phyloP scores from a whole-genome alignment of 2,797 vertebrate genomes.

The Brachyalestes nurse region DNA sequence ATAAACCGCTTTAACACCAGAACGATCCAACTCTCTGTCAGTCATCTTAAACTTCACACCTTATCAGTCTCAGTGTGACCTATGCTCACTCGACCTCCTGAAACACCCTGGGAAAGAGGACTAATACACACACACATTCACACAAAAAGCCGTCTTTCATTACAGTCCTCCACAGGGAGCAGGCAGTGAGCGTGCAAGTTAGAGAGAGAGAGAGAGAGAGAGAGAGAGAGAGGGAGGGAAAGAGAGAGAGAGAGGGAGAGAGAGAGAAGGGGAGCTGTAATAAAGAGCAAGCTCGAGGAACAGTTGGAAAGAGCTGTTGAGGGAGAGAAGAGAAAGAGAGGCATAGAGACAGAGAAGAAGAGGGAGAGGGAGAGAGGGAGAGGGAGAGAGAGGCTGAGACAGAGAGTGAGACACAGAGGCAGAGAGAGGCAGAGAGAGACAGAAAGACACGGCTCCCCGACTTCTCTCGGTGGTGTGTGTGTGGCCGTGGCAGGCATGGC shows the following conservation, averaged over 20 bases:
- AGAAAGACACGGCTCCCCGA: constrained; percentile 58
- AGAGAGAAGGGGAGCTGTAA: constrained; percentile 39
- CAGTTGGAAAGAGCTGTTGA: constrained; percentile 55
- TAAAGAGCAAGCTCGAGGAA: constrained; percentile 28
- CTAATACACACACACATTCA: constrained; percentile 6
- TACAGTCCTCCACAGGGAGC: constrained; percentile 75
- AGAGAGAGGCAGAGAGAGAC: constrained; percentile 23
- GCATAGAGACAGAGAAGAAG: constrained; percentile 15
- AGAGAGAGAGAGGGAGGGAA: constrained; percentile 59
- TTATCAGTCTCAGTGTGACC: constrained; percentile 75
- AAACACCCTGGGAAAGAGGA: constrained; percentile 52
- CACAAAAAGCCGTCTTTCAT: constrained; percentile 72
- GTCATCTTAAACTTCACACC: constrained; percentile 50
- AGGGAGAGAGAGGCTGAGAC: constrained; percentile 12
- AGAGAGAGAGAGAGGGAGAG: constrained; percentile 46
- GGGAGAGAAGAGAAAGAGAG: constrained; percentile 53
- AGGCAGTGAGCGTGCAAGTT: constrained; percentile 66
- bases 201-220: constrained; percentile 62
- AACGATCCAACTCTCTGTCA: constrained; percentile 39
- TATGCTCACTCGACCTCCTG: constrained; percentile 62
- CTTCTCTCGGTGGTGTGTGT: constrained; percentile 57
- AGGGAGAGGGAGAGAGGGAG: constrained; percentile 48
- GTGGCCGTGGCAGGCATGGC: constrained; percentile 79
- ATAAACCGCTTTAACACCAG: constrained; percentile 2
- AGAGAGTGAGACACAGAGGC: constrained; percentile 16